Evolutionary conservation across 2,888 invertebrate species (phyloP), one percentile per base, ranked within the genome.

Genomic region (Idaea dimidiata): DNA sequence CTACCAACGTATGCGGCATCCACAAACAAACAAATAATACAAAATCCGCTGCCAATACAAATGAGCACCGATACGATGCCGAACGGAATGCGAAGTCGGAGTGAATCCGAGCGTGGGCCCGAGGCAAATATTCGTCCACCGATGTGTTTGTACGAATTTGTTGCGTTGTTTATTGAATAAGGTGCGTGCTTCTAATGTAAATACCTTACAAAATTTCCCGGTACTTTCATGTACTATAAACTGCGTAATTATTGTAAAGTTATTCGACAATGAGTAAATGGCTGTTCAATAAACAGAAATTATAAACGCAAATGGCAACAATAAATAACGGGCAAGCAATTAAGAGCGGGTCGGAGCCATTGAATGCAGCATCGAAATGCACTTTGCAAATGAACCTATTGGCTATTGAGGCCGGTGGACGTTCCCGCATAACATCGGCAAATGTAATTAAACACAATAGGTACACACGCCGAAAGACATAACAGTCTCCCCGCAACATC

Each of bases 21-120:
- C 85, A 83, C 87, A 89, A 90, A 90, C 88, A 91, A 89, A 91
- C 88, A 91, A 91, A 91, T 91, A 91, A 91, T 87, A 88, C 88
- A 85, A 80, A 83, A 85, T 75, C 86, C 79, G 73, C 87, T 79
- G 79, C 87, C 90, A 90, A 92, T 91, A 92, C 89, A 88, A 90
- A 92, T 92, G 92, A 91, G 89, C 80, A 88, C 77, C 86, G 91
- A 91, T 89, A 88, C 87, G 85, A 81, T 76, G 81, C 75, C 83
- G 85, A 84, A 78, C 78, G 81, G 88, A 87, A 88, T 87, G 85
- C 79, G 87, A 87, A 88, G 84, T 84, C 84, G 82, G 74, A 73
- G 84, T 78, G 83, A 83, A 83, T 74, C 77, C 80, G 84, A 86
- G 87, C 89, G 88, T 84, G 83, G 84, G 83, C 85, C 81, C 82